Percentiles rank a stretch among this genome's conserved stretches.
phyloP scores from a whole-genome alignment of 2,888 invertebrate genomes.

The Thelaira solivaga region DNA sequence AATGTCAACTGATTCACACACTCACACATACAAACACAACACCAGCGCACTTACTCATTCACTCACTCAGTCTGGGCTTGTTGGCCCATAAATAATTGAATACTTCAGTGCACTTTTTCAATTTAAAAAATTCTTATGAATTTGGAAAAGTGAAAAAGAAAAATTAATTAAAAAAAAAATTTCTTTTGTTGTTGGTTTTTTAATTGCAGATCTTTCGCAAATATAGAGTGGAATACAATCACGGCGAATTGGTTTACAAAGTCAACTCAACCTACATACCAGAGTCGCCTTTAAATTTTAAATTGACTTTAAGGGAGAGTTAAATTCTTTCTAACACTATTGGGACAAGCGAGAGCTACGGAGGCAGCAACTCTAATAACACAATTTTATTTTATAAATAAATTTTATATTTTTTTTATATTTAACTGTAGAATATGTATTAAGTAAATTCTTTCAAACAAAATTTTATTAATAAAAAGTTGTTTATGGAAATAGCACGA shows the following conservation, averaged over 20 bases:
- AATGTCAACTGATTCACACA: neutral
- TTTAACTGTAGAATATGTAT: no score
- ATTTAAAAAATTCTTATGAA: conserved; percentile 24
- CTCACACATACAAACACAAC: no score
- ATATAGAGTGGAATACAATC: conserved; percentile 83
- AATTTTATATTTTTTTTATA: no score
- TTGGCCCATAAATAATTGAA: conserved; percentile 21
- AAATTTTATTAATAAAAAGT: no score
- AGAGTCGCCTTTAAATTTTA: conserved; percentile 84
- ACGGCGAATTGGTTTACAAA: conserved; percentile 83
- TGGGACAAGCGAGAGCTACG: neutral
- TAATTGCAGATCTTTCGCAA: conserved; percentile 82
- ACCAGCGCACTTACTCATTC: no score
- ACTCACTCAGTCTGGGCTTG: neutral
- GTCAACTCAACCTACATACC: conserved; percentile 87
- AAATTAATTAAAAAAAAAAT: neutral
- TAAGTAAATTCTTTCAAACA: no score
- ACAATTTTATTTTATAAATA: no score
- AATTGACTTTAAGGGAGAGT: conserved; percentile 78
- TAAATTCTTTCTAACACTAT: conserved; percentile 57
- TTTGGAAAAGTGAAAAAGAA: neutral
- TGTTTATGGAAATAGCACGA: no score
- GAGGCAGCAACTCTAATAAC: no score
- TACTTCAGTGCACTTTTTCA: neutral
- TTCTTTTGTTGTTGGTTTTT: neutral